A percentile compares a stretch with the other conserved stretches of the same genome.
phyloP scores from a whole-genome alignment of 1,140 invertebrate species.

The Ditylenchus dipsaci region DNA sequence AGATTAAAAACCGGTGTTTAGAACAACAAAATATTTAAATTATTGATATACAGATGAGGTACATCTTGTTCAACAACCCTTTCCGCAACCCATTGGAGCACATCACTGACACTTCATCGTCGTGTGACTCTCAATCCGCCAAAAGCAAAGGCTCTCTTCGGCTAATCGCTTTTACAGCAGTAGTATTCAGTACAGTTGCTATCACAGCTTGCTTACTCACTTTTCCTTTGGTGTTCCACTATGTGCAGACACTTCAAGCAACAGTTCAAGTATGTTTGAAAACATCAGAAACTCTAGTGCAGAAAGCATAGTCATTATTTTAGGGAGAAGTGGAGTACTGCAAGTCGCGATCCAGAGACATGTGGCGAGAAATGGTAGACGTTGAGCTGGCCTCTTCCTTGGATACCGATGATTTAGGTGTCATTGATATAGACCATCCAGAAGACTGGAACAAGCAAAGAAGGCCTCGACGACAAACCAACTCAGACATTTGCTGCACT shows the following conservation, averaged over 20 bases:
- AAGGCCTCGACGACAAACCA: slow-evolving; percentile 39
- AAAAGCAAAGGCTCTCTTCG: slow-evolving; percentile 39
- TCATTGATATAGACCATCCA: neutral
- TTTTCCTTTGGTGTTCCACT: slow-evolving; percentile 57
- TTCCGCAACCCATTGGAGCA: neutral
- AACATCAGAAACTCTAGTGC: no score
- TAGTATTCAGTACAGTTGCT: slow-evolving; percentile 57
- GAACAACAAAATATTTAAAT: neutral
- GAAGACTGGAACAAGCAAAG: neutral
- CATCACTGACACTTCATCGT: neutral
- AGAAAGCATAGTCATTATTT: slow-evolving; percentile 11
- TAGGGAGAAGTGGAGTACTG: slow-evolving; percentile 58
- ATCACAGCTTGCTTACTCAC: slow-evolving; percentile 56
- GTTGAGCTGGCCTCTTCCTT: slow-evolving; percentile 37
- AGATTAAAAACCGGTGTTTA: no score
- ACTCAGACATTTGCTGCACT: slow-evolving; percentile 54
- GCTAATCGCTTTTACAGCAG: slow-evolving; percentile 52
- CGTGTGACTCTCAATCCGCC: neutral
- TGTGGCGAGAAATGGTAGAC: slow-evolving; percentile 58
- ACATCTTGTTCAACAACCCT: neutral
- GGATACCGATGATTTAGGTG: slow-evolving; percentile 5
- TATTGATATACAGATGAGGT: slow-evolving; percentile 4
- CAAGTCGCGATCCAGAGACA: slow-evolving; percentile 52
- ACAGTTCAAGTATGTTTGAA: slow-evolving; percentile 49
- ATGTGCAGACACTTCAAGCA: slow-evolving; percentile 55